Conservation (phyloP, 2,888 invertebrate species). For the Lasioglossum marginatum region DNA sequence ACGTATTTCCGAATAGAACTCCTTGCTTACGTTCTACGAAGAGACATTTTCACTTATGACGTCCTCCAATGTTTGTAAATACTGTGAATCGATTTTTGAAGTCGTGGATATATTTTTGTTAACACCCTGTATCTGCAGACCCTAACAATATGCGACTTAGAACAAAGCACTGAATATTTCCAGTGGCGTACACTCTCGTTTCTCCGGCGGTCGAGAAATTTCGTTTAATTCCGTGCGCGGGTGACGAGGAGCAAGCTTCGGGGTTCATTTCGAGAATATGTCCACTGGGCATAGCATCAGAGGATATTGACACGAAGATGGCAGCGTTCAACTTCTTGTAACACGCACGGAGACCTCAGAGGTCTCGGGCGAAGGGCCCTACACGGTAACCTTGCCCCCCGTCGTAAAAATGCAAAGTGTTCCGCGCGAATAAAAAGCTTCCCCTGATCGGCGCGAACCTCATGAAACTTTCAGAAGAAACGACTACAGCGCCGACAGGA, state of each 20-base stretch:
- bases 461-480: constrained; percentile 79
- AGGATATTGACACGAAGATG: constrained; percentile 49
- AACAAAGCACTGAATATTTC: neutral
- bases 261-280: constrained; percentile 35
- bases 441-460: constrained; percentile 76
- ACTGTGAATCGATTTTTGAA: neutral
- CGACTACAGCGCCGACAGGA: constrained; percentile 59
- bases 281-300: constrained; percentile 27
- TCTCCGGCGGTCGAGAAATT: neutral
- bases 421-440: constrained; percentile 76
- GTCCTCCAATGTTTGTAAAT: neutral
- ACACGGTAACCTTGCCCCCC: constrained; percentile 68
- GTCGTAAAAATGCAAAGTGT: constrained; percentile 80
- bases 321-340: constrained; percentile 45
- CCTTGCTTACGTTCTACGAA: neutral
- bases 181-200: neutral
- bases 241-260: neutral
- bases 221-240: neutral
- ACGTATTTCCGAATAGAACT: neutral
- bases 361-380: constrained; percentile 65
- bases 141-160: neutral
- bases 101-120: neutral
- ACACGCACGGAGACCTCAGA: constrained; percentile 63
- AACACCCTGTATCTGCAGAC: neutral
- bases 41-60: neutral